These are phyloP conservation scores for Spisula subtruncata DNA, from an alignment of 2,888 invertebrate species.

Conservation along the genomic window DNA sequence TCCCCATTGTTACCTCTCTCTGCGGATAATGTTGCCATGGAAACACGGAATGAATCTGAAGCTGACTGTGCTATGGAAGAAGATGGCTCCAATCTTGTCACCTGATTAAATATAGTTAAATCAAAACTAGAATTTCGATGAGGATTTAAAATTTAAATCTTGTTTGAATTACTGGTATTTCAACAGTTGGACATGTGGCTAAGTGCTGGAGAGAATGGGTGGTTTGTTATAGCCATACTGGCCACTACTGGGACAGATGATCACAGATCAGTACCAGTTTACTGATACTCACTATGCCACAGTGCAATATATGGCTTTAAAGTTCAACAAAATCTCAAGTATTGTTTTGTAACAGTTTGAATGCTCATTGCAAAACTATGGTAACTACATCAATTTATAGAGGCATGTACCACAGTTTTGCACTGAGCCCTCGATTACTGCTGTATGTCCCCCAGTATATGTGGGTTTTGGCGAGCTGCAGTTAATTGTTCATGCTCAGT, in stretches of 20 bases:
- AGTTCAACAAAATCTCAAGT: neutral
- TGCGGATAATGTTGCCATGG: constrained; percentile 64
- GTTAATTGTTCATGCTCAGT: too few species aligned
- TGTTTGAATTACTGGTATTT: neutral
- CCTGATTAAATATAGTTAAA: constrained; percentile 45
- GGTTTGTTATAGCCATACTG: neutral
- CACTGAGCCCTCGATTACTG: too few species aligned
- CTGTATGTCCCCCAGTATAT: too few species aligned
- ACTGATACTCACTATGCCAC: neutral
- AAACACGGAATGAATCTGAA: constrained; percentile 64
- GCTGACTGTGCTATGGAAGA: constrained; percentile 59
- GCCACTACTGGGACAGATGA: neutral
- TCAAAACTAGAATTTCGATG: neutral
- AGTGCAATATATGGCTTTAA: neutral
- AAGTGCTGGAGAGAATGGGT: neutral
- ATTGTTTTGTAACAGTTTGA: too few species aligned
- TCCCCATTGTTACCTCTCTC: constrained; percentile 89
- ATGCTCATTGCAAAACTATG: too few species aligned
- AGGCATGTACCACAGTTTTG: too few species aligned
- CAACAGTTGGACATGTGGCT: neutral
- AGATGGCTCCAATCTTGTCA: constrained; percentile 37
- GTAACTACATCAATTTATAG: too few species aligned
- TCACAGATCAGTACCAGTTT: neutral
- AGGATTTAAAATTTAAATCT: neutral
- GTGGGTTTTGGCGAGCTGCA: too few species aligned